A percentile compares a stretch with the other conserved stretches of the same genome.
These are phyloP conservation scores for Upupa epops DNA, from an alignment of 2,113 vertebrate genomes.

Conservation along the genomic window DNA sequence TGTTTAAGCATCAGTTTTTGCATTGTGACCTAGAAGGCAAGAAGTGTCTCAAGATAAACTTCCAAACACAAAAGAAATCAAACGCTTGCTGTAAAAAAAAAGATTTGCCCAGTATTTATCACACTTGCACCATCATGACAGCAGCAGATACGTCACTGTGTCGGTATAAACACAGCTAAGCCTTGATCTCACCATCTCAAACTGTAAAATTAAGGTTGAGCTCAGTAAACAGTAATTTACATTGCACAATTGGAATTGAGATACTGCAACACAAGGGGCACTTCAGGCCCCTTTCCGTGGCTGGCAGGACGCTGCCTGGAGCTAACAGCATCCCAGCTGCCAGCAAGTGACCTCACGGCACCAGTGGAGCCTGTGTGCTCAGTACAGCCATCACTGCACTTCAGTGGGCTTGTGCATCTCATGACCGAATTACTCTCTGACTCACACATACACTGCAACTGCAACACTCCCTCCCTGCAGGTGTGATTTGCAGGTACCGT, in stretches of 20 bases:
- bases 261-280: not conserved
- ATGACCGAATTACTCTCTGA: not conserved
- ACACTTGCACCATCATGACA: not conserved
- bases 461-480: not conserved
- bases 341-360: not conserved
- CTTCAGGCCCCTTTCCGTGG: not conserved
- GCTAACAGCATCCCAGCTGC: not conserved
- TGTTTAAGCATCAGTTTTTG: not conserved
- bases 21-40: not conserved
- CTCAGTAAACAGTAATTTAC: not conserved
- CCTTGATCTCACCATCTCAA: not conserved
- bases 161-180: not conserved
- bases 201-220: not conserved
- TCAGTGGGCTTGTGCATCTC: not conserved
- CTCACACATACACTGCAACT: not conserved
- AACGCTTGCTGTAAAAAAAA: not conserved
- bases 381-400: accelerated
- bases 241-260: not conserved
- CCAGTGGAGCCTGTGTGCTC: not conserved
- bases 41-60: not conserved
- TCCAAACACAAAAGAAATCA: not conserved
- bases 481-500: not conserved
- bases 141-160: accelerated
- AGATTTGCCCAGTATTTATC: not conserved
- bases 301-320: not conserved